Evolutionary conservation across 1,140 invertebrate genomes (phyloP).

Genomic region (Hyles euphorbiae): DNA sequence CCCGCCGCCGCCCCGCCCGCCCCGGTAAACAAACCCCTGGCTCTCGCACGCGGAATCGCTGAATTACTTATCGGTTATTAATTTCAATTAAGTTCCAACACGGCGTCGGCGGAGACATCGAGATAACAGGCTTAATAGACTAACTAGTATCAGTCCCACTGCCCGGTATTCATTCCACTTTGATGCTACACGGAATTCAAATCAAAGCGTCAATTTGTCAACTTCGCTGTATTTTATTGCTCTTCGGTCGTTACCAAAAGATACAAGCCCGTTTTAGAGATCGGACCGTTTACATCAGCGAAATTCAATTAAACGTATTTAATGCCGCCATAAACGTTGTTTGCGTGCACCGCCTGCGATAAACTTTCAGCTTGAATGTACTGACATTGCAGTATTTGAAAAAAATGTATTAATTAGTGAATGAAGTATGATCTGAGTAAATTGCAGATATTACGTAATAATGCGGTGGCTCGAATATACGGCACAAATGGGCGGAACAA

Average conservation of each 20-base stretch:
- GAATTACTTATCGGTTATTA: slow-evolving; percentile 46
- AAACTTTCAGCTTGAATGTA: too few relatives aligned
- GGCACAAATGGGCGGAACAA: slow-evolving; percentile 10
- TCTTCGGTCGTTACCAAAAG: background rate
- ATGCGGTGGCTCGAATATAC: slow-evolving; percentile 30
- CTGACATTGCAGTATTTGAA: too few relatives aligned
- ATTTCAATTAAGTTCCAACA: slow-evolving; percentile 30
- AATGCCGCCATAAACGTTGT: too few relatives aligned
- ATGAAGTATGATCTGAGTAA: background rate
- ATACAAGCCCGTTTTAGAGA: background rate
- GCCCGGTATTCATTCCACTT: background rate
- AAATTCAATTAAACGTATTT: too few relatives aligned
- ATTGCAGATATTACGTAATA: slow-evolving; percentile 47
- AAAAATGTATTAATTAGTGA: background rate
- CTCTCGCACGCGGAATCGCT: slow-evolving; percentile 34
- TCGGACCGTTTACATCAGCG: too few relatives aligned
- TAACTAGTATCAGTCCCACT: background rate
- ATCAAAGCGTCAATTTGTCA: slow-evolving; percentile 9
- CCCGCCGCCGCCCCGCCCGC: slow-evolving; percentile 23
- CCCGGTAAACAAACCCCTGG: slow-evolving; percentile 53
- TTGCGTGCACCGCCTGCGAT: too few relatives aligned
- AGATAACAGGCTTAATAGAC: background rate
- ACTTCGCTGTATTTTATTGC: background rate
- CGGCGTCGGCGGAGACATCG: slow-evolving; percentile 2
- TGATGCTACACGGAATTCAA: background rate